Conservation (phyloP, 2,888 invertebrate species). For the Polia nebulosa region DNA sequence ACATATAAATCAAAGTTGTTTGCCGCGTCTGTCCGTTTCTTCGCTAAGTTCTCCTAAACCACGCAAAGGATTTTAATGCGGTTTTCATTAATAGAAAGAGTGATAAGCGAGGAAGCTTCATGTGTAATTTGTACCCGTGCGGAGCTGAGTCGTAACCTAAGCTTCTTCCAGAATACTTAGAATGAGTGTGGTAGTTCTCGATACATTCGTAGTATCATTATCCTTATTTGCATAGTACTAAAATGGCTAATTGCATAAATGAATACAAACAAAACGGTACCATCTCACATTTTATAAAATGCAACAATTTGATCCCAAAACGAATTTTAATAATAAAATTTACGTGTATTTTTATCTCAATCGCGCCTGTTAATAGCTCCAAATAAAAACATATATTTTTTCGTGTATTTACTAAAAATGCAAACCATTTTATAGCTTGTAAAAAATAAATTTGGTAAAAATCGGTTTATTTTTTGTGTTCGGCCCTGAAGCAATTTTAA, state of each 20-base stretch:
- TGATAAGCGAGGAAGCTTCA: no score
- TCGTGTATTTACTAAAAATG: constrained; percentile 47
- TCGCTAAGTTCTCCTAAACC: no score
- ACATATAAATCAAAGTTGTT: no score
- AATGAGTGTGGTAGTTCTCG: not conserved
- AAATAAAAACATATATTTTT: constrained; percentile 45
- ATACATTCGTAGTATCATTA: no score
- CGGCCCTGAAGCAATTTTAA: constrained; percentile 51
- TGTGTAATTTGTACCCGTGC: no score
- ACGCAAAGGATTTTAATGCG: no score
- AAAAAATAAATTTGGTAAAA: constrained; percentile 52
- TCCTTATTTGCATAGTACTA: not conserved
- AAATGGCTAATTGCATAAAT: not conserved
- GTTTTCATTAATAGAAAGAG: no score
- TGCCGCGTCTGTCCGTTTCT: no score
- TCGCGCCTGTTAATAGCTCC: constrained; percentile 44
- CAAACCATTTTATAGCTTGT: constrained; percentile 45
- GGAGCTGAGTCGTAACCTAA: no score
- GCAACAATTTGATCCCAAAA: constrained; percentile 26
- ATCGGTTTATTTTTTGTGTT: constrained; percentile 49
- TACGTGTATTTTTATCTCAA: constrained; percentile 51
- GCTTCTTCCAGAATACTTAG: not conserved
- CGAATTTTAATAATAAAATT: constrained; percentile 49
- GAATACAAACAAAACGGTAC: not conserved
- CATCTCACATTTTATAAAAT: constrained; percentile 13